Evolutionary conservation across 2,888 invertebrate genomes (phyloP).

Genomic region (Odontomyia ornata): DNA sequence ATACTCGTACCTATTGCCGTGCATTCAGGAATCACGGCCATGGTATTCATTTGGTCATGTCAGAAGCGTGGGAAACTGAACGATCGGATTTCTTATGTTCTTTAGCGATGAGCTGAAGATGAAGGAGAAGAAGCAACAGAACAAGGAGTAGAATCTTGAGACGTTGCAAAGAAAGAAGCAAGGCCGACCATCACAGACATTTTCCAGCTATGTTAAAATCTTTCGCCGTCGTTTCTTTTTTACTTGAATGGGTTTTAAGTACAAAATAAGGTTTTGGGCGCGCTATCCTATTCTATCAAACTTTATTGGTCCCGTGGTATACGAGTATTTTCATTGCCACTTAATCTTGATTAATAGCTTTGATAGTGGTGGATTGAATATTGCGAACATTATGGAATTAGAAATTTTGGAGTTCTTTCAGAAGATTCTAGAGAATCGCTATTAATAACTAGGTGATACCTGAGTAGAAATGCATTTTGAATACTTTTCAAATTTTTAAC

Average conservation of each 20-base stretch:
- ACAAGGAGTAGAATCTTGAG: background rate
- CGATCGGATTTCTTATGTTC: conserved; percentile 43
- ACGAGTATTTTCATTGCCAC: background rate
- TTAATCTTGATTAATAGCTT: conserved; percentile 7
- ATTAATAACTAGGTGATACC: too few species aligned
- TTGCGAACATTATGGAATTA: conserved; percentile 1
- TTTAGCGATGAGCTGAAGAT: conserved; percentile 9
- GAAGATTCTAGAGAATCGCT: too few species aligned
- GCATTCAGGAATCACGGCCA: conserved; percentile 7
- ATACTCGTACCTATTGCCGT: background rate
- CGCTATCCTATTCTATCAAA: background rate
- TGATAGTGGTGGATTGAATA: background rate
- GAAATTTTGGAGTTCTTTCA: too few species aligned
- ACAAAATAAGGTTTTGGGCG: background rate
- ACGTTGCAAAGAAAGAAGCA: conserved; percentile 26
- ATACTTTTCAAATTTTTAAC: too few species aligned
- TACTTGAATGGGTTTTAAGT: background rate
- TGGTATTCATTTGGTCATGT: conserved; percentile 34
- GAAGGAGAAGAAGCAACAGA: background rate
- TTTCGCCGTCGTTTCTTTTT: conserved; percentile 12
- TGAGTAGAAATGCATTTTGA: too few species aligned
- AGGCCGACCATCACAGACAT: conserved; percentile 1
- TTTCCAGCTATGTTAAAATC: background rate
- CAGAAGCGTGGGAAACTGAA: conserved; percentile 50
- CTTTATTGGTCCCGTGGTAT: background rate